These are phyloP conservation scores for Blastomussa wellsi DNA, from an alignment of 92 coral and sea anemone species.

Conservation along the genomic window DNA sequence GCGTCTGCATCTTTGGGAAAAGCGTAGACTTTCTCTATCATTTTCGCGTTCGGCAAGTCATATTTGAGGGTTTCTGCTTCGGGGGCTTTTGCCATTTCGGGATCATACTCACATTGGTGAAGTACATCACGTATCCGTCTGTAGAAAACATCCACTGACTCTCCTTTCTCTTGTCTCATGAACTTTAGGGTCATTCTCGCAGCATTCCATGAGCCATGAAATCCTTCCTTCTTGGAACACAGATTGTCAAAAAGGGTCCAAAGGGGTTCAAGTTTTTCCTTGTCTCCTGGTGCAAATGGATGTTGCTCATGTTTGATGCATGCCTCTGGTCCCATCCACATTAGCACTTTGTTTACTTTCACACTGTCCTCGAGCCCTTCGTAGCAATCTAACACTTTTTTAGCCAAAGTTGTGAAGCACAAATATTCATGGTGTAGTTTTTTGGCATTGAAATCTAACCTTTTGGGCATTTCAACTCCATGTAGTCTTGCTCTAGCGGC, in stretches of 20 bases:
- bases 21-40: constrained; percentile 68
- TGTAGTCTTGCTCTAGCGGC: constrained; percentile 73
- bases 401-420: constrained; percentile 62
- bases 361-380: constrained; percentile 70
- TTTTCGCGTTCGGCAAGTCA: too few relatives aligned
- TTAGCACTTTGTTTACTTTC: constrained; percentile 65
- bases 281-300: too few relatives aligned
- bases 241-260: constrained; percentile 65
- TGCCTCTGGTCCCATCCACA: constrained; percentile 81
- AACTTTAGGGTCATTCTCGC: constrained; percentile 74
- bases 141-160: constrained; percentile 72
- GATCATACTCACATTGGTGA: too few relatives aligned
- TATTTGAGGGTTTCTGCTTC: too few relatives aligned
- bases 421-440: constrained; percentile 67
- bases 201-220: constrained; percentile 70
- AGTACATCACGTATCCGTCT: constrained; percentile 68
- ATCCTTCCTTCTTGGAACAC: constrained; percentile 75
- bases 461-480: constrained; percentile 75
- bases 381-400: too few relatives aligned
- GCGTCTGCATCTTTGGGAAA: constrained; percentile 71
- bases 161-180: constrained; percentile 74
- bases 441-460: constrained; percentile 65
- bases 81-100: too few relatives aligned
- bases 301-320: too few relatives aligned
- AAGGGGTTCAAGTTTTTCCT: too few relatives aligned